Evolutionary conservation across 1,140 invertebrate genomes (phyloP), one percentile per base, ranked within the genome.

Genomic region (Thaumetopoea pityocampa): DNA sequence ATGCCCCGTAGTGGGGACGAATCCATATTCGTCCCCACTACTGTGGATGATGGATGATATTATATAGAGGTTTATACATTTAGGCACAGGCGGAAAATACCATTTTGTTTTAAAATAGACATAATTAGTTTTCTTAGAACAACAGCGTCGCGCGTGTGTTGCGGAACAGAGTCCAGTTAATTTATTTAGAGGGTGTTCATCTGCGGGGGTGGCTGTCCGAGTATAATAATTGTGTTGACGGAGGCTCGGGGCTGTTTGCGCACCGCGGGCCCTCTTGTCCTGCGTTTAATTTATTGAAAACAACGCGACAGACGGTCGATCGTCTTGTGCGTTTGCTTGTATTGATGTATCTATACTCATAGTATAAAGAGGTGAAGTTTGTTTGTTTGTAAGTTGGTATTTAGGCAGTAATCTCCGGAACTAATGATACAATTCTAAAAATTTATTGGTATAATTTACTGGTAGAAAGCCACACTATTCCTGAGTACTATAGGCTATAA

Each of bases 181-280:
- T 82, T 82, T 80, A 77, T 80, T 77, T 78, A 77, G 72, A 73
- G 65, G 60, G 66, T 79, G 76, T 74, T 72, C 71, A 78, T 78
- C 57, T 58, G 62, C 56, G 46, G 62, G 71, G 76, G 72, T 66
- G 60, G 66, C 71, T 78, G 79, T 77, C 76, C 79, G 76, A 80
- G 76, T 68, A 80, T 78, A 83, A 83, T 83, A 83, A 83, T 83
- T 83, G 72, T 83, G 76, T 83, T 83, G 71, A 77, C 73, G 62
- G 60, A 80, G 64, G 24, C 79, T 65, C 30, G 4, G 26, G 78
- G 78, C 59, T 77, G 62, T 83, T 78, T 76, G 62, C 47, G 48
- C 35, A 70, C 54, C 30, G 41, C 48, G 30, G 38, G 49, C 47
- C 52, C 60, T 54, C 62, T 67, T 67, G 66, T 67, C 59, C 66